A percentile compares a stretch with the other conserved stretches of the same genome.
Evolutionary conservation across 2,113 vertebrate species (phyloP).

Genomic region (Hiodon alosoides): DNA sequence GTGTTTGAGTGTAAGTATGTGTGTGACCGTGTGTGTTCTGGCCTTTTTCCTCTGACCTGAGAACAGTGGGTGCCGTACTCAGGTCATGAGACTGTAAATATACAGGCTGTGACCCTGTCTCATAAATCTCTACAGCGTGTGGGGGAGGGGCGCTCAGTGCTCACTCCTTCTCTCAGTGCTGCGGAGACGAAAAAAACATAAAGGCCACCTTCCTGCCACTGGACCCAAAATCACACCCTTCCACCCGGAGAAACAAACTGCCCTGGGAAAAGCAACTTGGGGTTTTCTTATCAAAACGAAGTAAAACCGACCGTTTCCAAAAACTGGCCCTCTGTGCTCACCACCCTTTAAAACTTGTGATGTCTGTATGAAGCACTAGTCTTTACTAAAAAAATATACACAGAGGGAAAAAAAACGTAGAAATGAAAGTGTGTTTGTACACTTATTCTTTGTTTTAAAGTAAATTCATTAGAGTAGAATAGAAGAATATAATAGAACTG

Average conservation of each 20-base stretch:
- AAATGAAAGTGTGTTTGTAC: too few relatives aligned
- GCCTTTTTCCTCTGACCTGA: constrained; percentile 46
- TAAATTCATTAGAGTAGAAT: too few relatives aligned
- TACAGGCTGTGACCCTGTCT: constrained; percentile 71
- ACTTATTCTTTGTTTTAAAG: too few relatives aligned
- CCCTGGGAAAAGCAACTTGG: not conserved
- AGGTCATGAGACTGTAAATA: constrained; percentile 98
- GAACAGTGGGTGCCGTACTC: constrained; percentile 70
- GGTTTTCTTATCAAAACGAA: constrained; percentile 9
- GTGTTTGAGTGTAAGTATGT: constrained; percentile 37
- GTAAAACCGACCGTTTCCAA: not conserved
- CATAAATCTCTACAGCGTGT: constrained; percentile 73
- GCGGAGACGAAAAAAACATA: constrained; percentile 4
- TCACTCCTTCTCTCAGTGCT: not conserved
- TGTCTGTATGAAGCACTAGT: too few relatives aligned
- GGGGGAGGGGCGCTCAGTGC: not conserved
- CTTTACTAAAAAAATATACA: too few relatives aligned
- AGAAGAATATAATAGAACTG: not conserved
- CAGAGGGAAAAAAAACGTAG: too few relatives aligned
- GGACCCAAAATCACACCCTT: not conserved
- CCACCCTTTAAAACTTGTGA: too few relatives aligned
- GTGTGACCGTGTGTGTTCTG: not conserved
- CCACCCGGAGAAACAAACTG: not conserved
- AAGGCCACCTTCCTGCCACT: not conserved
- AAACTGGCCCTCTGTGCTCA: not conserved